Base-by-base conservation (phyloP, 2,797 vertebrate species). In the Anguilla obscura region DNA sequence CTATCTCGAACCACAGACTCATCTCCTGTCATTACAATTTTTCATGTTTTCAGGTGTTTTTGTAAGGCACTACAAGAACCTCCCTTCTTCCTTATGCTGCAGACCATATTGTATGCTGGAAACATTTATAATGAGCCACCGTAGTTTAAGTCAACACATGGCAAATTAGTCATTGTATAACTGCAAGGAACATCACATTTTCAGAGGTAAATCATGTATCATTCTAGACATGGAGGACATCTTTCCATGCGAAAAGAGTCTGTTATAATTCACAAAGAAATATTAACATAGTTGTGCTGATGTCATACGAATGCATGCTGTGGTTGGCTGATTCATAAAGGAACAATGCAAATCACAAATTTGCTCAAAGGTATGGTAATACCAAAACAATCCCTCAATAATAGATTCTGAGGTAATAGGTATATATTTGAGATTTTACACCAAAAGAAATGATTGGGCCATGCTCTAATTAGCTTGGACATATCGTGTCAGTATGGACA, bases 61-160 rank as follows among this genome's bases (percentile, higher is more conserved):
- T 85, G 88, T 87, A 86, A 88, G 87, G 88, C 89, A 71, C 89
- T 87, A 93, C 89, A 90, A 86, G 91, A 76, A 80, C 89, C 90
- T 74, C 88, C 87, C 87, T 24, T n/a, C 79, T 86, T 87, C 90
- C 90, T 93, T 93, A 90, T 92, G 90, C 86, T 87, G 93, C 92
- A 92, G 91, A 92, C 92, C 92, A 86, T 91, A 94, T 92, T 90
- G 92, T 92, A 90, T 90, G 90, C 90, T 90, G 90, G 91, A 94
- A 93, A 90, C 93, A 96, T 97, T 96, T 96, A 96, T 94, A 95
- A 95, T 94, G 93, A 95, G 94, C 91, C 91, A 79, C 86, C 92
- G 95, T 88, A 82, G 90, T 93, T 89, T 90, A 90, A 86, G 90
- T 87, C 88, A 91, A 94, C 92, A 87, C 69, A 87, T 86, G 88